Evolutionary conservation across 1,140 invertebrate species (phyloP), one percentile per base, ranked within the genome.

Genomic region (Aplysia californica): DNA sequence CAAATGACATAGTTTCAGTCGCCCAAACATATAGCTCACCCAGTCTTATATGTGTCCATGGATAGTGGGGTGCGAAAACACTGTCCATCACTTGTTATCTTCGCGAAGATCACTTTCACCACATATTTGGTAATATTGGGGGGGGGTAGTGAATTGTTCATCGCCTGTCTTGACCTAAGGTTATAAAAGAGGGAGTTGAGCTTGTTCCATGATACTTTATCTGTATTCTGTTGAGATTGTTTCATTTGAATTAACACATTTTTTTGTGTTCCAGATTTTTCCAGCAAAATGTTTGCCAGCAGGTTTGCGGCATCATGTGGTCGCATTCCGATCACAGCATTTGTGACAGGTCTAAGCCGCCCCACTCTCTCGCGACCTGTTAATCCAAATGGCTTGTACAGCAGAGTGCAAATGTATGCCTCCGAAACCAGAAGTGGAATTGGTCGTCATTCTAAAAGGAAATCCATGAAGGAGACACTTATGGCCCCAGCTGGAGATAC

Each of bases 401-500:
- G 72, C 59, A 67, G 80, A 59, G 23, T 82, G 18, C 84, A 84
- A 66, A 65, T 74, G 29, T 84, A 83, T 81, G 83, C 83, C 10
- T 73, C 81, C n/a, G 78, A 83, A 61, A 66, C 78, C 2, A 79
- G 78, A 56, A 44, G 80, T 41, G 81, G 74, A 26, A 23, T 80
- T 23, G 38, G 79, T 15, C 66, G 80, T 38, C 55, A 81, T 38
- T 78, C 71, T 18, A 75, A 84, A 58, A 74, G 39, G 44, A 76
- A 55, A n/a, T 89, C 90, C 18, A 78, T 92, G 3, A 88, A 88
- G 20, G 92, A 93, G 75, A 86, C 79, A n/a, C 79, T 87, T 0
- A 87, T 90, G 84, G 88, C 89, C 61, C 91, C 91, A 35, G 91
- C 92, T 44, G 89, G 89, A 67, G 90, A 91, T 79, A 87, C 88